Base-by-base conservation (phyloP, 2,113 vertebrate species). In the Podilymbus podiceps region DNA sequence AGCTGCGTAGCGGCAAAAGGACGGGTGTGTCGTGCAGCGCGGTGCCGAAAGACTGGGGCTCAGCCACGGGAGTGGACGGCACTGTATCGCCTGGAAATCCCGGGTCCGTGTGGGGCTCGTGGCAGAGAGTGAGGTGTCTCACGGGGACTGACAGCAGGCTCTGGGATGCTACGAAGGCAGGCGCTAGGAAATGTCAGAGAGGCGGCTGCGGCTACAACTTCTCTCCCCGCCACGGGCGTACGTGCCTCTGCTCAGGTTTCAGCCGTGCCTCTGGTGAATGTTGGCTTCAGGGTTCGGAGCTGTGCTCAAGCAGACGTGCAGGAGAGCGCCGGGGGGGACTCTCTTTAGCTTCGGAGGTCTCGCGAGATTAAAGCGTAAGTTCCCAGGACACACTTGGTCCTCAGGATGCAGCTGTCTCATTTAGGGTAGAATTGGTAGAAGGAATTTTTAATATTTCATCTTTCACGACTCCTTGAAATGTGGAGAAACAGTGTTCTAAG, bases 1-100 rank as follows among this genome's bases (percentile, higher is more conserved):
- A 71, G 8, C 31, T 42, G 16, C 33, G 8, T 33, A 23, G 67
- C 78, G 59, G 53, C 31, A 31, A 8, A 72, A 73, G 35, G 47
- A 28, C 0, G 3, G 1, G 9, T 24, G 15, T 35, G 5, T 40
- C 27, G 5, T 25, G 20, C 53, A n/a, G 31, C 19, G 27, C 62
- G 12, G 53, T 11, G n/a, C n/a, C 47, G 27, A 28, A 72, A 20
- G 31, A 14, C 64, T 79, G 78, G 11, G 17, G 28, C 24, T 49
- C 7, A 15, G 52, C 52, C 11, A 1, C 68, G 49, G 42, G 28
- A 64, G 44, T 5, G 10, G 76, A 11, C 1, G 6, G 38, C 47
- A 38, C 58, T 30, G 46, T 24, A 15, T 22, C 30, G 58, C 52
- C 23, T 66, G 59, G 31, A 66, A 66, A n/a, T 28, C 25, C n/a